phyloP scores from a whole-genome alignment of 2,888 invertebrate genomes.

The Apodemia mormo region DNA sequence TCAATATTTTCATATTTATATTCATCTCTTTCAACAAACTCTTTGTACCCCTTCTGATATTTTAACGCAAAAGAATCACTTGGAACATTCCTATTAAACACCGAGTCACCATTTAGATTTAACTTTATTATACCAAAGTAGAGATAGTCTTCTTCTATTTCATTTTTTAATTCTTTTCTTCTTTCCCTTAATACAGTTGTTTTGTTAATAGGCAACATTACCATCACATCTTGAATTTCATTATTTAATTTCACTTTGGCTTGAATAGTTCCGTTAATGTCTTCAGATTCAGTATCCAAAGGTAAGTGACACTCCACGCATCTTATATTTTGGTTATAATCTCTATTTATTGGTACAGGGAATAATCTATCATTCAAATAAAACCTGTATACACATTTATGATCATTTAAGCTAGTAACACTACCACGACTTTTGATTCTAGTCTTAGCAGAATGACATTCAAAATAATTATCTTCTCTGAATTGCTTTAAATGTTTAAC shows the following conservation, averaged over 20 bases:
- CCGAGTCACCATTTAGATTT: slow-evolving; percentile 53
- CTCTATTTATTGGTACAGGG: slow-evolving; percentile 73
- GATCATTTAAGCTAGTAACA: slow-evolving; percentile 52
- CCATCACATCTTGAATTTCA: slow-evolving; percentile 54
- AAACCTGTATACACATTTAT: slow-evolving; percentile 79
- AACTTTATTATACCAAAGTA: slow-evolving; percentile 70
- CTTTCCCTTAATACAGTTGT: slow-evolving; percentile 62
- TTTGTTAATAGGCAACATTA: slow-evolving; percentile 64
- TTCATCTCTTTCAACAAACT: slow-evolving; percentile 40
- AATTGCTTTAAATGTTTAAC: slow-evolving; percentile 68
- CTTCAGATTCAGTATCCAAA: slow-evolving; percentile 43
- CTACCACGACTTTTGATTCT: slow-evolving; percentile 51
- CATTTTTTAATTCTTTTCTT: slow-evolving; percentile 44
- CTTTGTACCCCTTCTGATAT: slow-evolving; percentile 68
- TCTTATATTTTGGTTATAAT: slow-evolving; percentile 66
- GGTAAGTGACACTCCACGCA: slow-evolving; percentile 78
- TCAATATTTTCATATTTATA: slow-evolving; percentile 52
- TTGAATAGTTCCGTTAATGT: slow-evolving; percentile 67
- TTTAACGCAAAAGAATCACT: slow-evolving; percentile 65
- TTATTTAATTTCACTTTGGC: slow-evolving; percentile 62
- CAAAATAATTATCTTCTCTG: slow-evolving; percentile 81
- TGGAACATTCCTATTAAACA: slow-evolving; percentile 55
- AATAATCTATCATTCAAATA: slow-evolving; percentile 81
- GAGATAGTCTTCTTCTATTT: slow-evolving; percentile 48
- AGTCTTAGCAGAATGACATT: slow-evolving; percentile 80